These are phyloP conservation scores for Drosophila ustulata DNA, from an alignment of 2,888 invertebrate species.

Conservation along the genomic window DNA sequence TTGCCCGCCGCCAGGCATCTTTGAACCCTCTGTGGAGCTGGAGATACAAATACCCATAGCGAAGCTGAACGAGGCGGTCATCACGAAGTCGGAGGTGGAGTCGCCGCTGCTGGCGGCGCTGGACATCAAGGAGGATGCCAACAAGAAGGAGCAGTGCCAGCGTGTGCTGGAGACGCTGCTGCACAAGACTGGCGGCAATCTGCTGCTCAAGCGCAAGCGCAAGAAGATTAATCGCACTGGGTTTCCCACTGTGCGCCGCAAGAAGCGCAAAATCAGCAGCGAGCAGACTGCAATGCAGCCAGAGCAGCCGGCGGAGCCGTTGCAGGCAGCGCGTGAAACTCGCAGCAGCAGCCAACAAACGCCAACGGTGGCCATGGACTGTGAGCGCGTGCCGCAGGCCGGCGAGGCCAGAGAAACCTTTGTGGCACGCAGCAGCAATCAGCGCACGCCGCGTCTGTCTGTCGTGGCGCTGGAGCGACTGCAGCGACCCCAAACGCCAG, in stretches of 20 bases:
- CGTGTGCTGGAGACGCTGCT: conserved; percentile 83
- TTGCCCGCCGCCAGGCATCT: conserved; percentile 88
- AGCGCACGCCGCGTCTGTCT: conserved; percentile 86
- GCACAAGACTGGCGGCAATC: conserved; percentile 82
- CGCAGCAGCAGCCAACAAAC: conserved; percentile 50
- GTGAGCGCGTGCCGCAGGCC: conserved; percentile 89
- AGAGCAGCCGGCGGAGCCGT: conserved; percentile 4
- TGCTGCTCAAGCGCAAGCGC: conserved; percentile 87
- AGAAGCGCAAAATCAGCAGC: conserved; percentile 88
- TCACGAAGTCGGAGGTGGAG: conserved; percentile 85
- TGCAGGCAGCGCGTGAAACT: conserved; percentile 45
- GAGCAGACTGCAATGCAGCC: conserved; percentile 32
- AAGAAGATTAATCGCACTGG: conserved; percentile 94
- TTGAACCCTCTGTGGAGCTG: conserved; percentile 89
- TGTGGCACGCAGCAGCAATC: conserved; percentile 86
- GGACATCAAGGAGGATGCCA: conserved; percentile 69
- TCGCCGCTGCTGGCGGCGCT: conserved; percentile 83
- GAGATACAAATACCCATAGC: conserved; percentile 88
- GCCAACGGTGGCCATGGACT: conserved; percentile 69
- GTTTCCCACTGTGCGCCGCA: conserved; percentile 93
- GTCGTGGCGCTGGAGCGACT: conserved; percentile 88
- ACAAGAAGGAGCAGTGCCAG: conserved; percentile 68
- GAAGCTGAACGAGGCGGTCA: conserved; percentile 85
- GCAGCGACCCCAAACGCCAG: conserved; percentile 84
- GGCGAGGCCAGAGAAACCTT: conserved; percentile 89